Evolutionary conservation across 2,888 invertebrate genomes (phyloP).

Genomic region (Steinernema scapterisci): DNA sequence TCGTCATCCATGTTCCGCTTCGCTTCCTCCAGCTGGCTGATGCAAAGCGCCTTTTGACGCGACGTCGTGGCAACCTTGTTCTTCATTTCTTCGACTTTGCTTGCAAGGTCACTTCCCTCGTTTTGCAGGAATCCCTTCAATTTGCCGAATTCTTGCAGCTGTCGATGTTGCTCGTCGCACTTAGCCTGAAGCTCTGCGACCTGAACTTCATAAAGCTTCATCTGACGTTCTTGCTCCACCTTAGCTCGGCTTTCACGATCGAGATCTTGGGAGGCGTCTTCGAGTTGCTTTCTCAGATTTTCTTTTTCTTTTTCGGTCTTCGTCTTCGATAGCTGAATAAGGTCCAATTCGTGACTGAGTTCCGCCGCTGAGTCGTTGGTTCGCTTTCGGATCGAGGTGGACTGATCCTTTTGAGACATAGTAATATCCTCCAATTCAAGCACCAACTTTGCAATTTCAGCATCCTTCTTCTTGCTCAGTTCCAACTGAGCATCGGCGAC

Average conservation of each 20-base stretch:
- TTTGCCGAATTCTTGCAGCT: conserved; percentile 76
- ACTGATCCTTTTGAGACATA: conserved; percentile 95
- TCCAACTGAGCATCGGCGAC: conserved; percentile 90
- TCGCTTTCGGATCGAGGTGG: conserved; percentile 97
- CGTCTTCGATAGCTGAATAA: conserved; percentile 97
- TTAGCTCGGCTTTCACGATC: conserved; percentile 62
- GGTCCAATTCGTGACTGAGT: conserved; percentile 99
- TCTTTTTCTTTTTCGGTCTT: conserved; percentile 75
- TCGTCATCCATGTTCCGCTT: conserved; percentile 96
- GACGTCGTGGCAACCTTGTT: conserved; percentile 88
- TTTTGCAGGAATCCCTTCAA: conserved; percentile 92
- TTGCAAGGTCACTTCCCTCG: conserved; percentile 93
- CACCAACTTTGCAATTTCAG: conserved; percentile 95
- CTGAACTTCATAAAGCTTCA: conserved; percentile 70
- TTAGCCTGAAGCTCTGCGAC: conserved; percentile 92
- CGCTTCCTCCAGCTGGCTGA: conserved; percentile 80
- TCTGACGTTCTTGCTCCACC: conserved; percentile 60
- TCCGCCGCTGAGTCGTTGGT: conserved; percentile 98
- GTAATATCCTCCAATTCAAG: conserved; percentile 93
- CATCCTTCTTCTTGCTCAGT: conserved; percentile 99
- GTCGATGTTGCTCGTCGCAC: conserved; percentile 87
- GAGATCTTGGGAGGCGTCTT: conserved; percentile 59
- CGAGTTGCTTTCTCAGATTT: conserved; percentile 58
- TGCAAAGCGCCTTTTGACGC: conserved; percentile 71
- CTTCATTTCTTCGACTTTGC: conserved; percentile 89